Evolutionary conservation across 2,797 vertebrate genomes (phyloP), one percentile per base, ranked within the genome.

Genomic region (Gambelia wislizenii): DNA sequence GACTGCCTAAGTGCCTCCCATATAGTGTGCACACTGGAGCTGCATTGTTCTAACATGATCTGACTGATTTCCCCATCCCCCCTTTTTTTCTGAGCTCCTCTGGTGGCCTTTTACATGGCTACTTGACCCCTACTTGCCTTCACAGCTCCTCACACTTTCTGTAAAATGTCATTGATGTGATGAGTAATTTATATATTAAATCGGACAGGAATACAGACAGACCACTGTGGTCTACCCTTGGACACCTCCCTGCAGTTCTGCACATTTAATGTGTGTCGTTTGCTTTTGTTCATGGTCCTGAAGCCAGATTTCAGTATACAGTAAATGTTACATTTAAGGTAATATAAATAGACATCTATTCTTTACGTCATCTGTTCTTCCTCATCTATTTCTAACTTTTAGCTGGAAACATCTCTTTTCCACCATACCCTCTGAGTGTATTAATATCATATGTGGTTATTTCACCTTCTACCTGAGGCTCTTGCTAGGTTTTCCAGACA

Each of bases 361-460:
- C 30, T 56, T 88, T 92, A 72, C 67, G 91, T 77, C 47, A 6
- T 33, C 83, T 72, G 52, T 4, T 44, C 72, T 92, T 16, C 56
- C 42, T 92, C 76, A 81, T 33, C 85, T 84, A 0, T 83, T 94
- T 87, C 83, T 81, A 49, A 86, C 42, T 83, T 36, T 89, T 84
- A 82, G 27, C 47, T 91, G 72, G 79, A 52, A 47, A 14, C 2
- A 0, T 2, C 2, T 76, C 2, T 0, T 0, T 72, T n/a, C n/a
- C 18, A 59, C 30, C 10, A 3, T 30, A 33, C 30, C 56, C 54
- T 44, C 14, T 18, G 44, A 9, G 75, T 64, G 27, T 79, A 64
- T 76, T 86, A 84, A 91, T 44, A 47, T 67, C 44, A 76, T 56
- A 4, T 76, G n/a, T 36, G 89, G 90, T 78, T 94, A 49, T 44